phyloP scores from a whole-genome alignment of 2,888 invertebrate genomes.

The Dusona sp. region DNA sequence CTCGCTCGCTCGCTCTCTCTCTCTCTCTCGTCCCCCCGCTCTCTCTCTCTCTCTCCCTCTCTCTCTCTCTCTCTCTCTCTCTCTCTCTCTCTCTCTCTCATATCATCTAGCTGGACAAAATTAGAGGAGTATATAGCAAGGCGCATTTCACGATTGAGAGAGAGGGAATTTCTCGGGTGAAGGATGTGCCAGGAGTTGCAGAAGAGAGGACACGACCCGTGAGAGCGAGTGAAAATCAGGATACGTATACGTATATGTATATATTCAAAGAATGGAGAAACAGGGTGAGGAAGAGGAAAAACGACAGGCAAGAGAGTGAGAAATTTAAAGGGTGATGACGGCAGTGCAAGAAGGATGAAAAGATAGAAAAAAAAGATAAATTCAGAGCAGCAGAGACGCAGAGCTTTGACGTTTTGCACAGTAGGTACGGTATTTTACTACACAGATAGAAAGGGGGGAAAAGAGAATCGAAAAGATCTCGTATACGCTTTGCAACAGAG shows the following conservation, averaged over 20 bases:
- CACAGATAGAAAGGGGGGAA: constrained; percentile 17
- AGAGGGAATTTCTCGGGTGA: constrained; percentile 48
- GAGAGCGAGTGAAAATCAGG: constrained; percentile 56
- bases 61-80: constrained; percentile 27
- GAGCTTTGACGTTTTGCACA: constrained; percentile 52
- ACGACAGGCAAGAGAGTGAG: constrained; percentile 16
- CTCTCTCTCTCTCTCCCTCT: too few relatives aligned
- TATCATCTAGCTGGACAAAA: constrained; percentile 55
- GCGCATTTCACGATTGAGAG: constrained; percentile 6
- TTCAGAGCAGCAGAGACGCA: constrained; percentile 35
- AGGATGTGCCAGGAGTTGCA: constrained; percentile 50
- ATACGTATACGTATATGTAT: constrained; percentile 8
- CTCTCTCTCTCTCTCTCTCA: constrained; percentile 25
- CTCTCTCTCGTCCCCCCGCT: too few relatives aligned
- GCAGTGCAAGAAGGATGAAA: constrained; percentile 18
- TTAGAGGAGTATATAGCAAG: constrained; percentile 48
- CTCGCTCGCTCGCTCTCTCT: too few relatives aligned
- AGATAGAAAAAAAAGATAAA: constrained; percentile 51
- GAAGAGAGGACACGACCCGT: constrained; percentile 51
- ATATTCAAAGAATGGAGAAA: not conserved
- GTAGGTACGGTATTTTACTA: constrained; percentile 30
- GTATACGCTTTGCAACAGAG: constrained; percentile 16
- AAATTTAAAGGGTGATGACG: constrained; percentile 38
- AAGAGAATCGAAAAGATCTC: constrained; percentile 24
- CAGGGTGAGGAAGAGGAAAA: constrained; percentile 19